Evolutionary conservation across 2,888 invertebrate genomes (phyloP), one percentile per base, ranked within the genome.

Genomic region (Eupelmus urozonus): DNA sequence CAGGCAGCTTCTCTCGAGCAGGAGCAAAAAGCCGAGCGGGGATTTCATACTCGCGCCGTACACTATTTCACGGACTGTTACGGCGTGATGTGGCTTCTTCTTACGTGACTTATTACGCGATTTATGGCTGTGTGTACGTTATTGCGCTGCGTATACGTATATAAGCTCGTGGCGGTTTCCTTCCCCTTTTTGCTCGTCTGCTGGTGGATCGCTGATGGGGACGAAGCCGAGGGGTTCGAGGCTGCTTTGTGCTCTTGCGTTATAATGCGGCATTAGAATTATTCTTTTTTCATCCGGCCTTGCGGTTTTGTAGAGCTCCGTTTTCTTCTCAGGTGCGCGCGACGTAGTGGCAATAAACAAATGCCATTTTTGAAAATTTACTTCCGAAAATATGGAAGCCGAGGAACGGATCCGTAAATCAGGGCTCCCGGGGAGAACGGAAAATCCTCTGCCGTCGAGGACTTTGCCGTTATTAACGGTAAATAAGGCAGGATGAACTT

Each of bases 41-140:
- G 5, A 20, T 77, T 76, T 77, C 74, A 69, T 70, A 67, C 62
- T 72, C 62, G 60, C 23, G 53, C 23, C 23, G 27, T n/a, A 25
- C 63, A 62, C 25, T 60, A 80, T 80, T 78, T 80, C 72, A 78
- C 55, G 65, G 72, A 72, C 69, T 77, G 71, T 80, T 80, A 78
- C 67, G 57, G 66, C 13, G 11, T 7, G 27, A 55, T 13, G 34
- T 5, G 34, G 9, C 9, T 9, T 34, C 9, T 5, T 9, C 3
- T 18, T 49, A 13, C 63, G 71, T 76, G 80, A 78, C 80, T 80
- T 80, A 80, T 80, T 80, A 73, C 72, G 59, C 80, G 76, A 80
- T 78, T 80, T 78, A 78, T 75, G 69, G 29, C 75, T 78, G 69
- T 34, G 9, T 78, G 67, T 74, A 76, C 65, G 66, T 13, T 34